phyloP scores from a whole-genome alignment of 2,888 invertebrate genomes.

The Apoderus coryli region DNA sequence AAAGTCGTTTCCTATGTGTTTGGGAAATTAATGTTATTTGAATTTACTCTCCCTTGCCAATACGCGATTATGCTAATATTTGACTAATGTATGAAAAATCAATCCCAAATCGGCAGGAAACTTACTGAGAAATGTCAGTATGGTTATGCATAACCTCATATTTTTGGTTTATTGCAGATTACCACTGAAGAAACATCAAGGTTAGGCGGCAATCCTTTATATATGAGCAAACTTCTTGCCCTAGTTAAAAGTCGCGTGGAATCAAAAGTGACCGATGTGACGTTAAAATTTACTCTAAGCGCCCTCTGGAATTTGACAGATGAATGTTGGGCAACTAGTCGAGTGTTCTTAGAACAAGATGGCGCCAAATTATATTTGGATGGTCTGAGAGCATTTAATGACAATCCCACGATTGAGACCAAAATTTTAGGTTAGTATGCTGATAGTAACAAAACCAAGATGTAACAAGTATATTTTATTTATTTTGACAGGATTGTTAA shows the following conservation, averaged over 20 bases:
- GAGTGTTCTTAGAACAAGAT: conserved; percentile 49
- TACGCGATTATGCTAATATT: too few relatives aligned
- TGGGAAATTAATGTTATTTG: too few relatives aligned
- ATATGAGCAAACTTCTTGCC: conserved; percentile 51
- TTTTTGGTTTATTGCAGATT: too few relatives aligned
- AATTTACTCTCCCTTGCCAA: too few relatives aligned
- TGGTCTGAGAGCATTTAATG: conserved; percentile 46
- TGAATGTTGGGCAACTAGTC: conserved; percentile 56
- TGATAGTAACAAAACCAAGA: too few relatives aligned
- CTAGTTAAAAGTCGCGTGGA: conserved; percentile 38
- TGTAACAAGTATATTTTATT: too few relatives aligned
- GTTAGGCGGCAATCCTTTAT: conserved; percentile 47
- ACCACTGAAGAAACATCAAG: conserved; percentile 52
- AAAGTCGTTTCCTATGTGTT: too few relatives aligned
- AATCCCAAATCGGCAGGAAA: too few relatives aligned
- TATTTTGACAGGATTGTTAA: conserved; percentile 40
- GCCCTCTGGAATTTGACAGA: conserved; percentile 69
- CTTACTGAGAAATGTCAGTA: too few relatives aligned
- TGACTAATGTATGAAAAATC: too few relatives aligned
- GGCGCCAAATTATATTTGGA: conserved; percentile 52
- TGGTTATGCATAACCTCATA: too few relatives aligned
- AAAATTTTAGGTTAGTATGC: conserved; percentile 37
- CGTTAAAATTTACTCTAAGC: conserved; percentile 60
- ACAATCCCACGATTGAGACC: conserved; percentile 54
- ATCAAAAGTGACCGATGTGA: conserved; percentile 40